Evolutionary conservation across 2,888 invertebrate genomes (phyloP), one percentile per base, ranked within the genome.

Genomic region (Globia sparganii): DNA sequence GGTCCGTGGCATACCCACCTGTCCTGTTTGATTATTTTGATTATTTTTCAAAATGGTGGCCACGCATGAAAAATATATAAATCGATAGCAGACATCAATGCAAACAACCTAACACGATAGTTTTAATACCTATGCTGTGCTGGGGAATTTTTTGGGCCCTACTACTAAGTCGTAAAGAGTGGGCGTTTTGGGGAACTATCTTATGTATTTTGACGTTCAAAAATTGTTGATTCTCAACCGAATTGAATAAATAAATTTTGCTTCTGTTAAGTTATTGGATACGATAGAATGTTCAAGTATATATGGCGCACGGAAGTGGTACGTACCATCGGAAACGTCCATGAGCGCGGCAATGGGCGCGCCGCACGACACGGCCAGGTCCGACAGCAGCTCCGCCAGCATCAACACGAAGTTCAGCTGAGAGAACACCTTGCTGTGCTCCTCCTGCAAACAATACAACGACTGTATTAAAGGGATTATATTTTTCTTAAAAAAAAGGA

Each of bases 391-490:
- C 93, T 99, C 99, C 86, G 99, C 99, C 85, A 99, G 97, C 83
- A 99, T 99, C 91, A 99, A 97, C 84, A 99, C 99, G 96, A 99
- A 99, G 97, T 99, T 99, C 88, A 99, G 97, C 96, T 99, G 99
- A 34, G 99, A 99, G 94, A 99, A 97, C 66, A 99, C 99, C 94
- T 99, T 99, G 97, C 99, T 99, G 97, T 99, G 99, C 95, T 99
- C 99, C 92, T 98, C 98, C 98, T 98, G 96, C 5, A 49, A 0
- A 34, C 13, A 70, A 58, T 18, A 58, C 5, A 61, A 65, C 3
- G 2, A 76, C 15, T 28, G 66, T 43, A 49, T 75, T 59, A 15
- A 58, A 59, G 1, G n/a, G 31, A 11, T 53, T 53, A 11, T 53
- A 25, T 53, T 53, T n/a, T n/a, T n/a, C n/a, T n/a, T n/a, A n/a